phyloP scores from a whole-genome alignment of 2,888 invertebrate genomes.

The Lobophora halterata region DNA sequence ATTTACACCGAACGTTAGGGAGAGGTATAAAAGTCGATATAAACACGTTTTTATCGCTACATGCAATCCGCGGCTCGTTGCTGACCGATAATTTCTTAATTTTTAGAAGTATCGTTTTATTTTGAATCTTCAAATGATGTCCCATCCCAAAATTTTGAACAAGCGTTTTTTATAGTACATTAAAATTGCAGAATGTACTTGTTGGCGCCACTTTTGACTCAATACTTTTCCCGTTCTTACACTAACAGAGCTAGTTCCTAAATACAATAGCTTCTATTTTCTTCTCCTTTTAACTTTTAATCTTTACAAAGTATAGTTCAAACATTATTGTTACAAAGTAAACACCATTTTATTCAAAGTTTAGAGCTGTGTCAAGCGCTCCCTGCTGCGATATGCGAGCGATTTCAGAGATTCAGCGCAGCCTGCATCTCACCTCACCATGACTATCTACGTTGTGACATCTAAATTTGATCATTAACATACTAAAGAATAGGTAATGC shows the following conservation, averaged over 20 bases:
- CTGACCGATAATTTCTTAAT: constrained; percentile 66
- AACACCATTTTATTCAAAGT: constrained; percentile 14
- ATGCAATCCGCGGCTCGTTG: constrained; percentile 58
- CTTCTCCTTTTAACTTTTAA: too few relatives aligned
- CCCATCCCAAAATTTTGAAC: constrained; percentile 41
- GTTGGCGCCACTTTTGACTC: too few relatives aligned
- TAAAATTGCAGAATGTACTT: too few relatives aligned
- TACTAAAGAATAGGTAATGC: too few relatives aligned
- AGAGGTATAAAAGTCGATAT: constrained; percentile 62
- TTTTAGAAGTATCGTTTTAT: constrained; percentile 44
- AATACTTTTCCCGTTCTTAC: too few relatives aligned
- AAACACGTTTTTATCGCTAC: constrained; percentile 66
- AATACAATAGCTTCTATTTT: too few relatives aligned
- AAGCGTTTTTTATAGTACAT: constrained; percentile 33
- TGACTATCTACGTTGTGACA: too few relatives aligned
- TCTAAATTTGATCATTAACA: constrained; percentile 23
- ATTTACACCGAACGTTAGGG: constrained; percentile 64
- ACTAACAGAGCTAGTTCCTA: too few relatives aligned
- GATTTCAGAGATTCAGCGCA: constrained; percentile 16
- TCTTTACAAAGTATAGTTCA: constrained; percentile 2
- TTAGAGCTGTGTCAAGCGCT: constrained; percentile 15
- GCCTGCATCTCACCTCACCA: constrained; percentile 19
- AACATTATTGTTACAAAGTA: constrained; percentile 3
- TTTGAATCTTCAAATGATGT: constrained; percentile 25
- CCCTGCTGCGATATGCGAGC: constrained; percentile 22